These are phyloP conservation scores for Pseudomyrmex gracilis DNA, from an alignment of 1,140 invertebrate species.

Conservation along the genomic window DNA sequence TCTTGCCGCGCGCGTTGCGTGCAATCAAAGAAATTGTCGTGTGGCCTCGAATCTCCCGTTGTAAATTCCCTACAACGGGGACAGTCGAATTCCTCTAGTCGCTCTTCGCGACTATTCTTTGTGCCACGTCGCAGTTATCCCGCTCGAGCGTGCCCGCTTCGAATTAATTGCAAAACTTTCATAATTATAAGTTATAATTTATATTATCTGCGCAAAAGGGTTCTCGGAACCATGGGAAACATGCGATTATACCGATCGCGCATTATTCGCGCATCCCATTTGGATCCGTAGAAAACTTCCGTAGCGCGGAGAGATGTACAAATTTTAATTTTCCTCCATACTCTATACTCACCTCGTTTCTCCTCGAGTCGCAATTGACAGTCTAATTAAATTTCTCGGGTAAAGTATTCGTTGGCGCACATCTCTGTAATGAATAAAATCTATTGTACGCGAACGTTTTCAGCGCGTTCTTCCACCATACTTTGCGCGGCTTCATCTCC, in stretches of 20 bases:
- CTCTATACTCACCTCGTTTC: not conserved
- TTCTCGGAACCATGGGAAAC: not conserved
- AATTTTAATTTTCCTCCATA: not conserved
- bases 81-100: constrained; percentile 1
- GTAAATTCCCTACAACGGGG: not conserved
- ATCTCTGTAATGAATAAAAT: not conserved
- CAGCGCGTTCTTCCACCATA: not conserved
- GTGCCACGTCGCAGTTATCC: constrained; percentile 30
- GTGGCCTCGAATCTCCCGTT: not conserved
- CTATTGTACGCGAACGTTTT: not conserved
- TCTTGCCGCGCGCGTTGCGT: constrained; percentile 56
- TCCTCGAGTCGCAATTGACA: not conserved
- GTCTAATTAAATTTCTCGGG: not conserved
- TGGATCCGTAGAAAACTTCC: constrained; percentile 4
- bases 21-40: constrained; percentile 55
- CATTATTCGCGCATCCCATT: constrained; percentile 18
- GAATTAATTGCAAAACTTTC: constrained; percentile 60
- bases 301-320: not conserved
- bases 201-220: constrained; percentile 40
- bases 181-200: constrained; percentile 62
- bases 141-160: constrained; percentile 4
- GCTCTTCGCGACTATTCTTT: constrained; percentile 38
- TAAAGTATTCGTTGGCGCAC: no score
- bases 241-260: constrained; percentile 36
- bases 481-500: constrained; percentile 7